Evolutionary conservation across 1,140 invertebrate genomes (phyloP), one percentile per base, ranked within the genome.

Genomic region (Drosophila mojavensis): DNA sequence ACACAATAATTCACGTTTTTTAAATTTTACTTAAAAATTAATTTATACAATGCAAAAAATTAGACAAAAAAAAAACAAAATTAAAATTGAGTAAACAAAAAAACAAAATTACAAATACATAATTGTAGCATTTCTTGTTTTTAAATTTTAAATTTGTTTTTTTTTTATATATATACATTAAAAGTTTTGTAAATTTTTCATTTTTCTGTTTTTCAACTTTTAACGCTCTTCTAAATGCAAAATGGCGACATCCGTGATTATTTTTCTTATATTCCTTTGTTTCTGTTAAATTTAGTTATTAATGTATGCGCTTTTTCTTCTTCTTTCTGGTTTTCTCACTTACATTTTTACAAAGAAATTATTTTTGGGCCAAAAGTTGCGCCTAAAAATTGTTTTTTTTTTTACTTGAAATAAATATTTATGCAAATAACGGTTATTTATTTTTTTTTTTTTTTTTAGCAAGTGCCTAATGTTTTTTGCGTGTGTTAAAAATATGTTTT

Each of bases 331-430:
- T 39, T 63, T 62, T 64, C 47, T 45, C 50, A 33, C 58, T 75
- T 82, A 72, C 72, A 76, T 80, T 84, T 85, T 86, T 89, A 89
- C 83, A 88, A 88, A 88, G 83, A 88, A 88, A 88, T 88, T 88
- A 88, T 88, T 89, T 78, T 61, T 69, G 20, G 80, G 78, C 80
- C 83, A 70, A 89, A 88, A 88, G 77, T 80, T 83, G 45, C 80
- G 83, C 83, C 83, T 89, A 89, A 88, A 88, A 80, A 47, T 70
- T 75, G 69, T 65, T 62, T n/a, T n/a, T n/a, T 51, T 62, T 59
- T 58, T 36, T 66, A 62, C 56, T 82, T 58, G 67, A 85, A 86
- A 81, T 85, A 84, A 85, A 81, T 83, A 73, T 69, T 86, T 66
- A 81, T 72, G 70, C 77, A 75, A 53, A 71, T 67, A 60, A 56